phyloP scores from a whole-genome alignment of 2,113 vertebrate genomes.

The Saccopteryx bilineata region DNA sequence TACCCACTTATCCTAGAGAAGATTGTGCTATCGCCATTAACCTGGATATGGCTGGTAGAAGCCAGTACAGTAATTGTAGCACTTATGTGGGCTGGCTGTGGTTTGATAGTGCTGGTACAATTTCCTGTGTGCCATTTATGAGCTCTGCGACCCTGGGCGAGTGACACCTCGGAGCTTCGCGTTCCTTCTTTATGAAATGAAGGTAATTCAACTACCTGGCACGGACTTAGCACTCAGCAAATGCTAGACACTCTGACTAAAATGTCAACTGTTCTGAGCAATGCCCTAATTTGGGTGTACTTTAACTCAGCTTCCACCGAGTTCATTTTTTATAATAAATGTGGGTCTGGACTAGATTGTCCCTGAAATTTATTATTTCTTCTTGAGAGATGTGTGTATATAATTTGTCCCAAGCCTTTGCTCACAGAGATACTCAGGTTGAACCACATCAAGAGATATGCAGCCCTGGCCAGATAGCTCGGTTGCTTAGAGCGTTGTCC shows the following conservation, averaged over 20 bases:
- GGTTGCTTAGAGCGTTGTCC: too few species aligned
- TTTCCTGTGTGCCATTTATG: conserved; percentile 23
- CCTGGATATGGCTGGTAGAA: neutral
- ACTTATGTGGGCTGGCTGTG: neutral
- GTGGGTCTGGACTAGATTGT: neutral
- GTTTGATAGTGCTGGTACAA: conserved; percentile 19
- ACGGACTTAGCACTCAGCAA: conserved; percentile 44
- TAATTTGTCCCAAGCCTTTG: conserved; percentile 36
- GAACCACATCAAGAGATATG: neutral
- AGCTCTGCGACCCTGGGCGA: neutral
- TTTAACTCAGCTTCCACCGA: conserved; percentile 22
- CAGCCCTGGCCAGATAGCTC: too few species aligned
- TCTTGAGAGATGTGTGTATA: conserved; percentile 1
- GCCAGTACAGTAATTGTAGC: neutral
- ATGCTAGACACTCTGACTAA: conserved; percentile 28
- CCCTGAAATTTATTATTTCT: conserved; percentile 43
- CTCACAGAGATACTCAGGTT: conserved; percentile 24
- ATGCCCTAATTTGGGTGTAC: neutral
- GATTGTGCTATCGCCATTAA: conserved; percentile 23
- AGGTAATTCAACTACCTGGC: conserved; percentile 51
- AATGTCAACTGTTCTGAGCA: conserved; percentile 53
- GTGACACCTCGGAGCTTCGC: conserved; percentile 26
- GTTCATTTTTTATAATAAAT: conserved; percentile 28
- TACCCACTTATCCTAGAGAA: neutral
- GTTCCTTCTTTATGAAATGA: conserved; percentile 61